Evolutionary conservation across 2,113 vertebrate genomes (phyloP).

Genomic region (Eublepharis macularius): DNA sequence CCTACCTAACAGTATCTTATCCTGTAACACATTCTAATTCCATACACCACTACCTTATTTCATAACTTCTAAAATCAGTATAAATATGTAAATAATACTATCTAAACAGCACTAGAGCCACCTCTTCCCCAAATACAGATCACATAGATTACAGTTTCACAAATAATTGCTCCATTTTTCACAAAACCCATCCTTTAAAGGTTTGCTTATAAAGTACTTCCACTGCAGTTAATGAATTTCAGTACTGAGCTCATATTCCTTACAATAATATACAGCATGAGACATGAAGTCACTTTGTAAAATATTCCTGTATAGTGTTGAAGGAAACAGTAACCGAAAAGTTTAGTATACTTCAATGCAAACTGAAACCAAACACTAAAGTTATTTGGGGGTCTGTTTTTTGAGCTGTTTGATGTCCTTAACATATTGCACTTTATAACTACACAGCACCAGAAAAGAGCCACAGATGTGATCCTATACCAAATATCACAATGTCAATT

Average conservation of each 20-base stretch:
- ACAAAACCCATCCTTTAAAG: slow-evolving; percentile 12
- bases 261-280: not conserved
- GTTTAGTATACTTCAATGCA: not conserved
- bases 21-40: not conserved
- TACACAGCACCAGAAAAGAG: not conserved
- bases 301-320: slow-evolving; percentile 10
- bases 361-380: not conserved
- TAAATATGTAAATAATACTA: not conserved
- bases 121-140: not conserved
- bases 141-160: not conserved
- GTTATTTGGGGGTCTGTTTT: not conserved
- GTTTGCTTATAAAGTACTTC: not conserved
- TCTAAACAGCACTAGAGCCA: not conserved
- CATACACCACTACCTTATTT: not conserved
- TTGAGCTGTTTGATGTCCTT: not conserved
- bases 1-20: not conserved
- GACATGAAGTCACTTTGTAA: not conserved
- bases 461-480: not conserved
- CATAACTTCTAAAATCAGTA: not conserved
- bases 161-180: fast-evolving
- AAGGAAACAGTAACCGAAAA: slow-evolving; percentile 30
- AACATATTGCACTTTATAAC: not conserved
- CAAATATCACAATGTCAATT: not conserved
- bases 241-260: not conserved
- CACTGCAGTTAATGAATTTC: not conserved